phyloP scores from a whole-genome alignment of 1,140 invertebrate species.

The Aleiodes sp. region DNA sequence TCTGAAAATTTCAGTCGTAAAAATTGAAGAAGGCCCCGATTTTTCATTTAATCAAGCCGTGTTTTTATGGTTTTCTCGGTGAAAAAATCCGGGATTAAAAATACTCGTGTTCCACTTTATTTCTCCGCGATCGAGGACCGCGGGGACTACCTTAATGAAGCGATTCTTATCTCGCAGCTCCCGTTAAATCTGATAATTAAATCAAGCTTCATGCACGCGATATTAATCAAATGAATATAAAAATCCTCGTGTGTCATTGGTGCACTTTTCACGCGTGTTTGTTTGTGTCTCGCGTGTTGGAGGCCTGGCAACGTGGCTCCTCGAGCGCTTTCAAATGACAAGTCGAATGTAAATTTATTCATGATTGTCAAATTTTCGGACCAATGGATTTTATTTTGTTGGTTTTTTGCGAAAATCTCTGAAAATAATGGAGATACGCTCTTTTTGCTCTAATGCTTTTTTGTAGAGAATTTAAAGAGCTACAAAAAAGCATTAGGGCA shows the following conservation, averaged over 20 bases:
- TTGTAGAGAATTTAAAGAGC: too few species aligned
- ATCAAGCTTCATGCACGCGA: conserved; percentile 43
- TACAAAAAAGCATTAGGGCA: too few species aligned
- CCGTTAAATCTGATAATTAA: conserved; percentile 55
- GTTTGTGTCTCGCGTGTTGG: not conserved
- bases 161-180: conserved; percentile 47
- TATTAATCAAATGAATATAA: conserved; percentile 48
- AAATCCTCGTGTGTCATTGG: not conserved
- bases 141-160: conserved; percentile 48
- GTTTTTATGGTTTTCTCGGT: too few species aligned
- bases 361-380: not conserved
- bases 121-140: not conserved
- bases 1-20: too few species aligned
- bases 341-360: not conserved
- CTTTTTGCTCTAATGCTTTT: too few species aligned
- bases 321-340: not conserved
- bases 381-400: too few species aligned
- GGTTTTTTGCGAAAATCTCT: too few species aligned
- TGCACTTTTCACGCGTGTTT: not conserved
- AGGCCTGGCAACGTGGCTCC: not conserved
- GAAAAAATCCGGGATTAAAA: too few species aligned
- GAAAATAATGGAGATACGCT: too few species aligned
- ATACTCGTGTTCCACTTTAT: conserved; percentile 31
- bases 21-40: too few species aligned
- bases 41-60: too few species aligned